Conservation (phyloP, 2,113 vertebrate species). For the Diadophis punctatus region DNA sequence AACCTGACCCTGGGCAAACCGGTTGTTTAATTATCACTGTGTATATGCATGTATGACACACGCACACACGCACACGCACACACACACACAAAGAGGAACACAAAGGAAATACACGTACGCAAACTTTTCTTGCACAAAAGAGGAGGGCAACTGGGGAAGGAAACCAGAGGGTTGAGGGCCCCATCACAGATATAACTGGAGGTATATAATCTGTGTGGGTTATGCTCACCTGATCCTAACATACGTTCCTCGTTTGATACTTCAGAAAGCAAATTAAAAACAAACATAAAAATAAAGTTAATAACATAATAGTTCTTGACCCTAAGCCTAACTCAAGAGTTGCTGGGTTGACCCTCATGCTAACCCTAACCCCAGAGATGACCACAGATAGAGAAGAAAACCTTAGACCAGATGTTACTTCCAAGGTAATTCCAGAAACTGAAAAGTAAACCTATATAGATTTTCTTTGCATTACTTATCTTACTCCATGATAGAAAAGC, state of each 20-base stretch:
- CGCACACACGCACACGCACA: no score
- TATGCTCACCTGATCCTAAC: slow-evolving; percentile 62
- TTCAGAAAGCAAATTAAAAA: slow-evolving; percentile 36
- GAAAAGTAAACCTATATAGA: background rate
- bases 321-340: background rate
- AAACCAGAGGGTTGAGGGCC: background rate
- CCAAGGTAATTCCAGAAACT: background rate
- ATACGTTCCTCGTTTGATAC: slow-evolving; percentile 37
- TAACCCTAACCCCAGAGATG: background rate
- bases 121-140: background rate
- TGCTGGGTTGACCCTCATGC: background rate
- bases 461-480: background rate
- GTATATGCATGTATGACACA: background rate
- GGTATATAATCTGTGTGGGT: slow-evolving; percentile 35
- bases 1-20: no score
- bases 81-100: background rate
- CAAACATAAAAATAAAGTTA: slow-evolving; percentile 8
- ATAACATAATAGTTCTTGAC: background rate
- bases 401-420: background rate
- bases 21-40: no score
- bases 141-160: background rate
- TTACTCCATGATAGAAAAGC: background rate
- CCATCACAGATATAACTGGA: slow-evolving; percentile 29
- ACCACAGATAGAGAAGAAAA: background rate
- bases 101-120: background rate